Base-by-base conservation (phyloP, 2,888 invertebrate genomes). In the Cybosia mesomella region DNA sequence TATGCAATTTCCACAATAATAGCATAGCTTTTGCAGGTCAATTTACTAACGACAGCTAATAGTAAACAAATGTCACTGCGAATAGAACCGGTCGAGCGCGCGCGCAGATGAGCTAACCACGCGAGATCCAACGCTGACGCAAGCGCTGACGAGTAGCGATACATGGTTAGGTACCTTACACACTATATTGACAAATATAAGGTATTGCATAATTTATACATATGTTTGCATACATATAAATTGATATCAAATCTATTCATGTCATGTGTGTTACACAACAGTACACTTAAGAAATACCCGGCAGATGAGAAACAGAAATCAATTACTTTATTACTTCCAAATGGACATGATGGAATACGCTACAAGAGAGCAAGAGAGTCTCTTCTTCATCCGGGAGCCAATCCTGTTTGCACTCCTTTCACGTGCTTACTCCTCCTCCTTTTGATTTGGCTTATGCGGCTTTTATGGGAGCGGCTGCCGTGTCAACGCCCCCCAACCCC, bases 91-190 rank as follows among this genome's bases (percentile, higher is more conserved):
- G 83, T 79, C 66, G 10, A 36, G 43, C 28, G 54, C 61, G 54
- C 36, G 49, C 67, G n/a, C 28, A 68, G 79, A 77, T 83, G 84
- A 83, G 75, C 84, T 82, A 75, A 83, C 75, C 77, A 63, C 32
- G 55, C 58, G 22, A 71, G 68, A 73, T 72, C 63, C 70, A 72
- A 49, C 58, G 69, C 70, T 80, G 83, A 84, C 78, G 82, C 82
- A 84, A 81, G 75, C 59, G 66, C 71, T 63, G 73, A 66, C 73
- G 64, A 11, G 43, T 22, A 32, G 15, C 58, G 15, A 18, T 34
- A 57, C 32, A 61, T 24, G 43, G 39, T 22, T 60, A 39, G 32
- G 39, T 54, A 63, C 24, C 24, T 55, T 55, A 24, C 43, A 64
- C 32, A 58, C 28, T 18, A 28, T 49, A 64, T 64, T 64, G 64